Evolutionary conservation across 2,113 vertebrate genomes (phyloP).

Genomic region (Hyperoodon ampullatus): DNA sequence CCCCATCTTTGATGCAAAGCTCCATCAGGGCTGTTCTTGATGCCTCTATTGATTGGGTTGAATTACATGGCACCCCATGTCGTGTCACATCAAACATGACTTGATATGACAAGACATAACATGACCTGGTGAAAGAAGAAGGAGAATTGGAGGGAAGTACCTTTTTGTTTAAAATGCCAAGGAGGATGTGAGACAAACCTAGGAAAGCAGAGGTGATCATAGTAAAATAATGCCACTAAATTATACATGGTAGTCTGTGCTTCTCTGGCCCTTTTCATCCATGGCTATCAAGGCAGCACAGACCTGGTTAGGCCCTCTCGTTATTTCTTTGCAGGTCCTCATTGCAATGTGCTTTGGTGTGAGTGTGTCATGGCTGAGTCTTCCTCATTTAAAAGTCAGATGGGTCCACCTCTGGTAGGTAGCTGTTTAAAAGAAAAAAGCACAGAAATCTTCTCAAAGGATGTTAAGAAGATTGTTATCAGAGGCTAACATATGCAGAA

Average conservation of each 20-base stretch:
- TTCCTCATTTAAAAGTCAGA: not conserved
- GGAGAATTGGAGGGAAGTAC: slow-evolving; percentile 42
- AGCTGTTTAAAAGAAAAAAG: not conserved
- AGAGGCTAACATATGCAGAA: not conserved
- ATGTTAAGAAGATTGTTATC: not conserved
- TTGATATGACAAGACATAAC: not conserved
- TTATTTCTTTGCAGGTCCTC: not conserved
- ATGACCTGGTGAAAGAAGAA: not conserved
- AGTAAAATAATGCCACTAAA: slow-evolving; percentile 62
- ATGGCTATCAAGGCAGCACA: not conserved
- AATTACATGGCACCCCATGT: not conserved
- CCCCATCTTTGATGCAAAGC: not conserved
- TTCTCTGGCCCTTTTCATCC: not conserved
- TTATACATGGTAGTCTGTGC: slow-evolving; percentile 20
- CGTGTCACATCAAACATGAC: slow-evolving; percentile 31
- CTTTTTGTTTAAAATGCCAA: slow-evolving; percentile 54
- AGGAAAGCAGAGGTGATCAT: not conserved
- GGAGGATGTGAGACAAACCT: not conserved
- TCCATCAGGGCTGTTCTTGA: not conserved
- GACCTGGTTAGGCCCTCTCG: not conserved
- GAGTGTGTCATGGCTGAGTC: not conserved
- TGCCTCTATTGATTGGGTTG: slow-evolving; percentile 32
- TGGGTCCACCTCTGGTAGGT: not conserved
- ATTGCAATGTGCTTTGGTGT: not conserved
- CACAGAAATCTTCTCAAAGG: not conserved